These are phyloP conservation scores for Therioaphis trifolii DNA, from an alignment of 2,888 invertebrate genomes.

Conservation along the genomic window DNA sequence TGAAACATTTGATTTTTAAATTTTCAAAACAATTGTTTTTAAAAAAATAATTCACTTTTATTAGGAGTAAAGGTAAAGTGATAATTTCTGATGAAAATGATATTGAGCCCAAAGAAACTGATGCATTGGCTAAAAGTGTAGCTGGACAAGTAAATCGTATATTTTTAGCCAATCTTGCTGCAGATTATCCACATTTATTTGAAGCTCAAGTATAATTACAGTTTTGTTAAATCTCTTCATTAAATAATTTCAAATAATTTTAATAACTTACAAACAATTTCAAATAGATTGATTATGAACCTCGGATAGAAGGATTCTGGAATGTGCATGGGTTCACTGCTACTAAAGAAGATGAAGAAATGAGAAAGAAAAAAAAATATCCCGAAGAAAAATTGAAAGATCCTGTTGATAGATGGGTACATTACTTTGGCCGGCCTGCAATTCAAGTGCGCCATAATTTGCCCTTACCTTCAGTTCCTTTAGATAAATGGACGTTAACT, in stretches of 20 bases:
- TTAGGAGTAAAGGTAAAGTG: slow-evolving; percentile 21
- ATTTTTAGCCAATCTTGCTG: slow-evolving; percentile 74
- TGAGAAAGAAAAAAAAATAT: slow-evolving; percentile 67
- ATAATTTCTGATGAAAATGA: neutral
- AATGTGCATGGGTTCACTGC: slow-evolving; percentile 79
- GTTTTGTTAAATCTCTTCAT: neutral
- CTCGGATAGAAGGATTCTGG: slow-evolving; percentile 90
- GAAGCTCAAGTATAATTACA: slow-evolving; percentile 72
- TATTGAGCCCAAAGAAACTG: neutral
- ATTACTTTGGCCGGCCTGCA: slow-evolving; percentile 78
- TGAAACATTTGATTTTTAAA: too few species aligned
- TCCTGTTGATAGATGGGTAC: slow-evolving; percentile 76
- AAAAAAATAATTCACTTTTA: neutral
- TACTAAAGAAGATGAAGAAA: slow-evolving; percentile 68
- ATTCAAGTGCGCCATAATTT: slow-evolving; percentile 77
- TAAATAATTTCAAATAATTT: slow-evolving; percentile 1
- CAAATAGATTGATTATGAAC: slow-evolving; percentile 78
- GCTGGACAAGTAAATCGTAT: slow-evolving; percentile 79
- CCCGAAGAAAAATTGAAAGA: slow-evolving; percentile 71
- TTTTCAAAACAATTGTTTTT: too few species aligned
- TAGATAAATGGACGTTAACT: slow-evolving; percentile 33
- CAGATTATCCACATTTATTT: slow-evolving; percentile 75
- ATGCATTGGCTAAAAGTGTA: slow-evolving; percentile 70
- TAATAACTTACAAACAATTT: slow-evolving; percentile 66
- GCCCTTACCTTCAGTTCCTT: slow-evolving; percentile 74